A percentile compares a stretch with the other conserved stretches of the same genome.
phyloP scores from a whole-genome alignment of 2,797 vertebrate genomes.

The Clarias fuscus region DNA sequence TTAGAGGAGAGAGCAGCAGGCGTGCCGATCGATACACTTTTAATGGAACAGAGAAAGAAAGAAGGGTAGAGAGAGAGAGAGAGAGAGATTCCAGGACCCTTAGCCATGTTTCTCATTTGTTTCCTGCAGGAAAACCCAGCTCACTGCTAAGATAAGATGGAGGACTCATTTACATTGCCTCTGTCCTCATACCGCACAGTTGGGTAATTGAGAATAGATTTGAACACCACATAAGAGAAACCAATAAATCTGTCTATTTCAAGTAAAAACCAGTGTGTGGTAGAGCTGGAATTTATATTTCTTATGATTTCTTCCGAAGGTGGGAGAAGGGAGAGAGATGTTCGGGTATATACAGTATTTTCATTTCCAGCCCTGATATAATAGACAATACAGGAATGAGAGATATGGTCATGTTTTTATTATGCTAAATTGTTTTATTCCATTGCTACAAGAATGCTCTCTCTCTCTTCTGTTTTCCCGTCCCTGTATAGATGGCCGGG shows the following conservation, averaged over 20 bases:
- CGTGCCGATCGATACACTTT: conserved; percentile 67
- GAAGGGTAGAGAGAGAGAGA: background rate
- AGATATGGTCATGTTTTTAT: conserved; percentile 55
- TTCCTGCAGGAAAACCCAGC: conserved; percentile 57
- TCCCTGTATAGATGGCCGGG: conserved; percentile 61
- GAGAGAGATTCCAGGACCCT: conserved; percentile 55
- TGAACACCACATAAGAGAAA: conserved; percentile 55
- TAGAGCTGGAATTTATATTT: conserved; percentile 45
- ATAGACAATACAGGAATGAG: conserved; percentile 22
- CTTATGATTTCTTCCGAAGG: conserved; percentile 19
- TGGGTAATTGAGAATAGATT: conserved; percentile 62
- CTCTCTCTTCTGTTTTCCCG: conserved; percentile 40
- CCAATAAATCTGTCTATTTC: conserved; percentile 51
- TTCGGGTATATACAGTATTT: conserved; percentile 28
- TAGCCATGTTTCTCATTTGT: conserved; percentile 66
- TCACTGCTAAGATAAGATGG: conserved; percentile 58
- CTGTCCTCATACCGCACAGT: conserved; percentile 47
- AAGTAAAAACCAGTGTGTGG: conserved; percentile 42
- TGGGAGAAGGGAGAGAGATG: background rate
- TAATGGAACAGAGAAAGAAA: conserved; percentile 68
- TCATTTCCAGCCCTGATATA: conserved; percentile 38
- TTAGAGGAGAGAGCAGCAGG: conserved; percentile 56
- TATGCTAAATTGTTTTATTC: conserved; percentile 69
- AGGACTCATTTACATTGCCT: conserved; percentile 62
- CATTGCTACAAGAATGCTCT: conserved; percentile 66